Evolutionary conservation across 2,113 vertebrate genomes (phyloP).

Genomic region (Melospiza melodia): DNA sequence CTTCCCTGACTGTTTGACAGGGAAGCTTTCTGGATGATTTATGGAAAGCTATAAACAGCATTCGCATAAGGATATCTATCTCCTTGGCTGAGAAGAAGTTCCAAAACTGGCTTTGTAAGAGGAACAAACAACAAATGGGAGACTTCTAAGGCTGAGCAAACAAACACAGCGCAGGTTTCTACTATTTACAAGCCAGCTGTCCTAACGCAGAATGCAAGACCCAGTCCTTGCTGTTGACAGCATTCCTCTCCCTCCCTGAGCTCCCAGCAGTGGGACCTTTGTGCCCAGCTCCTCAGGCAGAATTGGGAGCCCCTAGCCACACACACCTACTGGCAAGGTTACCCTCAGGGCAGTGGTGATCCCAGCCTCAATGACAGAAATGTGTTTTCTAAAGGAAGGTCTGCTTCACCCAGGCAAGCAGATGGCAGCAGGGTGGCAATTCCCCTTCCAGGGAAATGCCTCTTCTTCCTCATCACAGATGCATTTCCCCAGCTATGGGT

Average conservation of each 20-base stretch:
- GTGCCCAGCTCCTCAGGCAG: neutral
- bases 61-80: neutral
- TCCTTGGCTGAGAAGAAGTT: neutral
- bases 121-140: neutral
- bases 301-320: neutral
- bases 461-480: neutral
- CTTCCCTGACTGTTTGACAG: neutral
- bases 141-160: neutral
- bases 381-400: neutral
- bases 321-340: neutral
- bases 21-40: neutral
- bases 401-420: neutral
- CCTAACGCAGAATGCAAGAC: neutral
- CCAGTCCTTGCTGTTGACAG: conserved; percentile 4
- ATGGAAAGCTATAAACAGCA: neutral
- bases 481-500: neutral
- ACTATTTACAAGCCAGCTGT: neutral
- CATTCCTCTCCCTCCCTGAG: neutral
- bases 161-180: neutral
- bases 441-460: neutral
- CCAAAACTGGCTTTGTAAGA: neutral
- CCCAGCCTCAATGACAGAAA: neutral
- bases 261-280: neutral
- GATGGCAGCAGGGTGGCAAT: neutral
- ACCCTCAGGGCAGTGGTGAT: neutral